Base-by-base conservation (phyloP, 2,113 vertebrate genomes). In the Meriones unguiculatus region DNA sequence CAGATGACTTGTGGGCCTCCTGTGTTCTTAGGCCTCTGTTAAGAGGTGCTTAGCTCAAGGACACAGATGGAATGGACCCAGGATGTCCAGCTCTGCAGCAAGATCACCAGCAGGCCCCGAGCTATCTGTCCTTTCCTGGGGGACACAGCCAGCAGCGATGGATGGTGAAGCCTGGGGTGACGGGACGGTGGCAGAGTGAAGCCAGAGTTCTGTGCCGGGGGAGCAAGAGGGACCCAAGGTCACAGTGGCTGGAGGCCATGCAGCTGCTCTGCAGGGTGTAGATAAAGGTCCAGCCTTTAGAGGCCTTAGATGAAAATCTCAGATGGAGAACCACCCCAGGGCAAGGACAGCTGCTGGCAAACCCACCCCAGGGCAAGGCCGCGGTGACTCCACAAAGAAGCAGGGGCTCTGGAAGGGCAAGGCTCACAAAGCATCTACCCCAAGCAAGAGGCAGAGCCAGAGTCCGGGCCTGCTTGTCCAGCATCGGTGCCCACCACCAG, bases 121-220 rank as follows among this genome's bases (percentile, higher is more conserved):
- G 84, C 76, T 81, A 76, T 93, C 77, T 81, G 96, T 30, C 81
- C 93, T 54, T 95, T 92, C 75, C 92, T 88, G 82, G 91, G 28
- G 73, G 88, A 93, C 87, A 67, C 76, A 88, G 97, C 86, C 95
- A 95, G 97, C 94, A 93, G 94, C 90, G 97, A 98, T 1, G 30
- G 18, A 5, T 0, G 90, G 96, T 96, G 95, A 96, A 15, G 11
- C 22, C 41, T 54, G 30, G 96, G 85, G 97, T 95, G 92, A 96
- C 91, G 93, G 97, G 65, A 94, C 94, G 96, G 98, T 72, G 97
- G 96, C 98, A 95, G 97, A 98, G 50, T 30, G 97, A 96, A 95
- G 85, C 78, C 32, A 9, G 95, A 96, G 87, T 95, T 52, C 97
- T 92, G 92, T 75, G 92, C 88, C 97, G 87, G 94, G 84, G 65